Evolutionary conservation across 2,113 vertebrate species (phyloP).

Genomic region (Machaerirhynchus nigripectus): DNA sequence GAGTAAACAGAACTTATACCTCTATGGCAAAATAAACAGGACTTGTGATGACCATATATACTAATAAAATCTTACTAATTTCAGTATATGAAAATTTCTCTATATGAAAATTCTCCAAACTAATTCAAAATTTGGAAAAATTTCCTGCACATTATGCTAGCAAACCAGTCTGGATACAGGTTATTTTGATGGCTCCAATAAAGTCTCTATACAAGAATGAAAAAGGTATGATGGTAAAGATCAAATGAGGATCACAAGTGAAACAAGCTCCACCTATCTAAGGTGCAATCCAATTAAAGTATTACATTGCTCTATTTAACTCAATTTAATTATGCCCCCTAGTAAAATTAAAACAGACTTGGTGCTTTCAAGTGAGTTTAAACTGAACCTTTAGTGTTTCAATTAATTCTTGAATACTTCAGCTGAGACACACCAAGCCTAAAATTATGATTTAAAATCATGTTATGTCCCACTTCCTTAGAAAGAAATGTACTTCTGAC

Average conservation of each 20-base stretch:
- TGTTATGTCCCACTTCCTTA: background rate
- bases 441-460: background rate
- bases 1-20: background rate
- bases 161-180: background rate
- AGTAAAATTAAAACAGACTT: background rate
- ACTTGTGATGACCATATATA: background rate
- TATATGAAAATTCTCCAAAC: background rate
- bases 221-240: background rate
- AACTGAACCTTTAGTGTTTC: background rate
- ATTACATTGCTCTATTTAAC: background rate
- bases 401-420: background rate
- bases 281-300: background rate
- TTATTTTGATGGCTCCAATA: background rate
- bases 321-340: background rate
- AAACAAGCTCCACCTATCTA: background rate
- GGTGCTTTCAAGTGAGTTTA: background rate
- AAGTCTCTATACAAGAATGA: background rate
- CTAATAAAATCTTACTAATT: background rate
- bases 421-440: background rate
- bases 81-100: background rate
- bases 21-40: background rate
- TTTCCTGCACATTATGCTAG: background rate
- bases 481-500: background rate
- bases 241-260: background rate
- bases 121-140: background rate